Evolutionary conservation across 2,113 vertebrate species (phyloP).

Genomic region (Rafetus swinhoei): DNA sequence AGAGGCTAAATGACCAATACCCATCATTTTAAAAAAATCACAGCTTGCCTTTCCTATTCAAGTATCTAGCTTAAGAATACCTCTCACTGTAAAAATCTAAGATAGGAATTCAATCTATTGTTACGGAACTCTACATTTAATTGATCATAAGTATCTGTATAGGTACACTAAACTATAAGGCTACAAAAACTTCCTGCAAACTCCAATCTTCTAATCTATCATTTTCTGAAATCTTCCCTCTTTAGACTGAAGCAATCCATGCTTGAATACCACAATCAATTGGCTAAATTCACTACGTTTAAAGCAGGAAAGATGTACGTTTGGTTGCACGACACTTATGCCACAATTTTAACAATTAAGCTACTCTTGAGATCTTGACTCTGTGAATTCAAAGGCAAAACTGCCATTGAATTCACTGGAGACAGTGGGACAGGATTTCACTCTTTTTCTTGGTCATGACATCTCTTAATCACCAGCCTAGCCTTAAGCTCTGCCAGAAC

Average conservation of each 20-base stretch:
- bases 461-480: conserved; percentile 60
- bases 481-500: conserved; percentile 13
- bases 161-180: neutral
- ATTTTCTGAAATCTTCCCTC: neutral
- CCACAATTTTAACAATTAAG: conserved; percentile 27
- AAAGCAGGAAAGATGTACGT: conserved; percentile 21
- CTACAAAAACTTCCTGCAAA: neutral
- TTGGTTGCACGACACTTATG: neutral
- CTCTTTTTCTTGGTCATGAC: conserved; percentile 30
- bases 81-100: neutral
- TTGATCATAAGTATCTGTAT: neutral
- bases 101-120: neutral
- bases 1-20: conserved; percentile 13
- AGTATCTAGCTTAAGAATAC: neutral
- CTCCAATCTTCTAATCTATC: neutral
- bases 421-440: conserved; percentile 53
- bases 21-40: neutral
- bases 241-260: conserved; percentile 34
- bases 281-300: conserved; percentile 38
- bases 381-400: conserved; percentile 17
- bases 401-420: conserved; percentile 9
- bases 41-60: neutral
- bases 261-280: conserved; percentile 46
- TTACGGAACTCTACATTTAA: neutral
- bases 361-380: conserved; percentile 10